Conservation (phyloP, 2,113 vertebrate species). For the Pandion haliaetus region DNA sequence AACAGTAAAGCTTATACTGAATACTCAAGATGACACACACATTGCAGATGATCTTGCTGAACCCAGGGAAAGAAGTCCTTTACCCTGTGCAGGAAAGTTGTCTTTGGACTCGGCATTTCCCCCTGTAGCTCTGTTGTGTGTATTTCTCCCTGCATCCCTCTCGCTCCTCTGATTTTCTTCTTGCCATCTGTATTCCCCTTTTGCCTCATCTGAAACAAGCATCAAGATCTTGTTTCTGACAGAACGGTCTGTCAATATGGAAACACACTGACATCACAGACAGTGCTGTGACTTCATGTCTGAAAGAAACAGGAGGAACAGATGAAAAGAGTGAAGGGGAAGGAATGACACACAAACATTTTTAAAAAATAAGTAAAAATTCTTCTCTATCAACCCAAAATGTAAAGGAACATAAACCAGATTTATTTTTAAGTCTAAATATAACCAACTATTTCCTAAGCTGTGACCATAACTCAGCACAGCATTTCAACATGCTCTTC, state of each 20-base stretch:
- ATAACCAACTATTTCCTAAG: neutral
- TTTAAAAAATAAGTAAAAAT: slow-evolving; percentile 24
- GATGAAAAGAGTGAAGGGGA: slow-evolving; percentile 46
- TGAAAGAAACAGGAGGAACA: slow-evolving; percentile 58
- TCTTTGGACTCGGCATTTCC: neutral
- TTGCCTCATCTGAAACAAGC: slow-evolving; percentile 62
- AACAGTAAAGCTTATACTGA: neutral
- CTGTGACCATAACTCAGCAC: neutral
- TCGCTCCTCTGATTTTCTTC: slow-evolving; percentile 31
- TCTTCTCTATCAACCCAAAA: neutral
- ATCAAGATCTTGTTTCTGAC: slow-evolving; percentile 63
- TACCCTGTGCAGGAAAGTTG: neutral
- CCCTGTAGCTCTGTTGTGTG: neutral
- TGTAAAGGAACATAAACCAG: neutral
- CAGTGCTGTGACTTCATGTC: slow-evolving; percentile 62
- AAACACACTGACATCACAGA: slow-evolving; percentile 63
- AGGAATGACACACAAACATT: slow-evolving; percentile 32
- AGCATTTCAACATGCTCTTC: neutral
- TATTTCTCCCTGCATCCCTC: neutral
- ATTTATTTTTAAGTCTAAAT: slow-evolving; percentile 20
- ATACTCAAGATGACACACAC: neutral
- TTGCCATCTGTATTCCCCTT: slow-evolving; percentile 55
- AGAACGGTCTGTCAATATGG: slow-evolving; percentile 59
- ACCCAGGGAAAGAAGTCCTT: neutral
- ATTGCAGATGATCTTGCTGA: neutral